Percentiles rank a stretch among this genome's conserved stretches.
These are phyloP conservation scores for Drosophila peninsularis DNA, from an alignment of 2,888 invertebrate genomes.

Conservation along the genomic window DNA sequence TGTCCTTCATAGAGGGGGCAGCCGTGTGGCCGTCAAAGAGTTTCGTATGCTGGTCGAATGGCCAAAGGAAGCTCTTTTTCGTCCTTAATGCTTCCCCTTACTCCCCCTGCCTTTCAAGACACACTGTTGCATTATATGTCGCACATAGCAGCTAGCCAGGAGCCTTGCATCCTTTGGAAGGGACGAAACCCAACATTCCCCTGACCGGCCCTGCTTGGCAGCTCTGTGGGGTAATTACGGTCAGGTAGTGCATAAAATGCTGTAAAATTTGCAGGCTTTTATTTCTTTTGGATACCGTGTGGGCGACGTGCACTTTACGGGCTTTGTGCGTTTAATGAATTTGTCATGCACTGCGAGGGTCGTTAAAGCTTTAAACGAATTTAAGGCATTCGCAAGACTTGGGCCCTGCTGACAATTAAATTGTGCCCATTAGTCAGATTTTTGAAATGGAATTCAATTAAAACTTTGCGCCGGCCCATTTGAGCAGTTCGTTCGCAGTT, in stretches of 20 bases:
- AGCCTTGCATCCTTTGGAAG: neutral
- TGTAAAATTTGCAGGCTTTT: constrained; percentile 47
- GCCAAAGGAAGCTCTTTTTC: neutral
- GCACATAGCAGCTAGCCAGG: constrained; percentile 11
- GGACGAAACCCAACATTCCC: neutral
- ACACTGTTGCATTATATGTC: constrained; percentile 46
- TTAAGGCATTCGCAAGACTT: constrained; percentile 26
- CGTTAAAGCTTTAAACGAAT: constrained; percentile 52
- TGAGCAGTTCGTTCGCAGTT: constrained; percentile 3
- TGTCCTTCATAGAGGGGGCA: constrained; percentile 1
- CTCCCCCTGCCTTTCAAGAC: neutral
- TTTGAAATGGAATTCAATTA: constrained; percentile 75
- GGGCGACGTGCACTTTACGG: constrained; percentile 50
- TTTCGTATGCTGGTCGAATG: too few species aligned
- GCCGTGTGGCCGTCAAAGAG: constrained; percentile 17
- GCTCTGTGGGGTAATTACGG: constrained; percentile 73
- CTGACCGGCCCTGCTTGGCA: constrained; percentile 24
- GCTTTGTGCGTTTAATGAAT: constrained; percentile 67
- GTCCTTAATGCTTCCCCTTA: neutral
- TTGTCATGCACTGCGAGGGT: constrained; percentile 61
- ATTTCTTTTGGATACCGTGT: constrained; percentile 10
- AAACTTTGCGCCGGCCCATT: constrained; percentile 58
- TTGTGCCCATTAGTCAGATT: constrained; percentile 65
- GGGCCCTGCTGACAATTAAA: constrained; percentile 59
- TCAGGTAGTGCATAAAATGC: constrained; percentile 61